phyloP scores from a whole-genome alignment of 2,888 invertebrate genomes.

The Seira ritae region DNA sequence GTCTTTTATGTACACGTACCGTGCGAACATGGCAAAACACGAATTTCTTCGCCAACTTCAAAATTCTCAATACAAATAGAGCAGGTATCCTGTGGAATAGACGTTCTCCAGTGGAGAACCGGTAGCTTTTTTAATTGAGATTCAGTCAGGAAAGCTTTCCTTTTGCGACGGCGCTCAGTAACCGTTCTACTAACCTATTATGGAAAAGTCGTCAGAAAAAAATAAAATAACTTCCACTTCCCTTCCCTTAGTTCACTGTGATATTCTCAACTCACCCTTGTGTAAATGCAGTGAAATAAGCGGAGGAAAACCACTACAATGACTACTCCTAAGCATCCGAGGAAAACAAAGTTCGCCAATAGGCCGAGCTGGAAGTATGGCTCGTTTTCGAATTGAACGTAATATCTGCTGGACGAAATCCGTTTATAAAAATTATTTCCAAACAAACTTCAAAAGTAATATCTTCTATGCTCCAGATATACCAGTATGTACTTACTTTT shows the following conservation, averaged over 20 bases:
- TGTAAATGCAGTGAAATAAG: constrained; percentile 61
- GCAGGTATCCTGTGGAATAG: constrained; percentile 68
- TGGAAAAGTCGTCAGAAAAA: neutral
- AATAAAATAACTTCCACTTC: neutral
- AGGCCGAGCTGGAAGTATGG: constrained; percentile 64
- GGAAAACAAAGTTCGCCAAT: constrained; percentile 64
- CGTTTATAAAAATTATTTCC: neutral
- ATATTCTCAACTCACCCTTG: constrained; percentile 34
- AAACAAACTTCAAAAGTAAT: too few species aligned
- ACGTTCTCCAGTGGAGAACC: constrained; percentile 61
- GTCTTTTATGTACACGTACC: too few species aligned
- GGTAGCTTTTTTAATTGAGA: constrained; percentile 67
- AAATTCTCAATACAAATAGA: constrained; percentile 68
- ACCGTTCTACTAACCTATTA: constrained; percentile 61
- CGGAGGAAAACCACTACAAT: constrained; percentile 54
- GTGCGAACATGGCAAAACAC: constrained; percentile 68
- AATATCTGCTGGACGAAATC: constrained; percentile 41
- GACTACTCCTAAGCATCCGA: constrained; percentile 60
- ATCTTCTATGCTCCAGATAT: neutral
- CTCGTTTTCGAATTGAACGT: constrained; percentile 64
- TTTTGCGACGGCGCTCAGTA: constrained; percentile 78
- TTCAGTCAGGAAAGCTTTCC: constrained; percentile 79
- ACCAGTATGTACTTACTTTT: constrained; percentile 40
- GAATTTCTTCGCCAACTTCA: constrained; percentile 63
- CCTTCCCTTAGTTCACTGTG: too few species aligned